Base-by-base conservation (phyloP, 1,140 invertebrate genomes). In the Brachionus asplanchnoidis region DNA sequence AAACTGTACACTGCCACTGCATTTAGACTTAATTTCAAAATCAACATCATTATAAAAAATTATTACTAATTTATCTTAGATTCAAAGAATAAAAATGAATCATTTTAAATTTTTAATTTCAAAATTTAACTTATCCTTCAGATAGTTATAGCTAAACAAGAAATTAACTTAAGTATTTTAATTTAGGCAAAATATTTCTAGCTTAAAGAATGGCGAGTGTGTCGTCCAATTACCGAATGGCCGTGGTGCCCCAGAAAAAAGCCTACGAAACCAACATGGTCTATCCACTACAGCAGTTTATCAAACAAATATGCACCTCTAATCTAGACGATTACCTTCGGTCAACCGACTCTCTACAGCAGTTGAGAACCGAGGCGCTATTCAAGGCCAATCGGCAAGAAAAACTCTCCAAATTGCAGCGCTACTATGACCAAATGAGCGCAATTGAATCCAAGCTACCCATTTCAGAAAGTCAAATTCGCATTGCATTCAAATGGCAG, bases 391-490 rank as follows among this genome's bases (percentile, higher is more conserved):
- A 20, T 44, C n/a, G 82, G n/a, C 60, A 84, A 46, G 82, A 84
- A 9, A 70, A 85, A 85, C 91, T 91, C n/a, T 56, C 42, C 23
- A 68, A 73, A 70, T 46, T 84, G 68, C 32, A 20, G 89, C 97
- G 97, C 86, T 99, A 99, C 90, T 97, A 97, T 92, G 97, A 99
- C 91, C 96, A 99, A 89, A 90, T 99, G 12, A 93, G 92, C 85
- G 93, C 94, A 4, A 91, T 99, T 87, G 96, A 99, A 91, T 92
- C 92, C 40, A 99, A 99, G 91, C 93, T 99, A 86, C 95, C 97
- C 14, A 92, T 95, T 3, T 93, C 95, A 86, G 96, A 92, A 85
- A 90, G 91, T 86, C 90, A 91, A 87, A 89, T 90, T 32, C 86
- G 89, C 70, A 87, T 90, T 12, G 87, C 95, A 36, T 99, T 99